Evolutionary conservation across 2,113 vertebrate species (phyloP), one percentile per base, ranked within the genome.

Genomic region (Cyprinodon brontotheroides): DNA sequence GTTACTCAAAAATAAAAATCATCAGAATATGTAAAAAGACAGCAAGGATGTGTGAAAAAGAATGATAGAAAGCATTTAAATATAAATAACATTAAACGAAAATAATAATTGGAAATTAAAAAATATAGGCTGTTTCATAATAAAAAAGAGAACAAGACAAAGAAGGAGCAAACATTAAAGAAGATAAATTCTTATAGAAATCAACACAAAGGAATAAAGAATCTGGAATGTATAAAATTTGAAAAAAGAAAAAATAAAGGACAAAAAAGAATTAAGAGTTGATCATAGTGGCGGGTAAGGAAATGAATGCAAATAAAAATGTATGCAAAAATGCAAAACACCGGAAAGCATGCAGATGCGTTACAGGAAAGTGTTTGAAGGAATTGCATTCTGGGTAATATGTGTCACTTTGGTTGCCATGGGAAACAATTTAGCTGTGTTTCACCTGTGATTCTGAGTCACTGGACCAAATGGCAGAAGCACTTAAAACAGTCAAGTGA

Each of bases 371-470:
- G 37, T 0, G 12, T 11, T 17, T n/a, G 17, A 72, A 40, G 53
- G 45, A 72, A 60, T 4, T 72, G 70, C 70, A 72, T 75, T 36
- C 20, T 68, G 65, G 76, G 61, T 64, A 64, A 1, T 71, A 5
- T 37, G 64, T 48, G 65, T 67, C 74, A 78, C 77, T 68, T 78
- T 67, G 37, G 74, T 37, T 53, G 40, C 40, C 57, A 57, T 38
- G 29, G 11, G 45, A 78, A 77, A 77, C 75, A 78, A 41, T 66
- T 82, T 39, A 57, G 69, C 41, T 63, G 36, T 11, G 36, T 81
- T 75, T 83, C 82, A 87, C 78, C 79, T 80, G 61, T 78, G 80
- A 53, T 50, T 47, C 65, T 39, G 76, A 81, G 79, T 74, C 74
- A 63, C 4, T 62, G 68, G 17, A 57, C 61, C 74, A 9, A 81